A percentile compares a stretch with the other conserved stretches of the same genome.
Evolutionary conservation across 2,113 vertebrate genomes (phyloP).

Genomic region (Pogonocichla stellata): DNA sequence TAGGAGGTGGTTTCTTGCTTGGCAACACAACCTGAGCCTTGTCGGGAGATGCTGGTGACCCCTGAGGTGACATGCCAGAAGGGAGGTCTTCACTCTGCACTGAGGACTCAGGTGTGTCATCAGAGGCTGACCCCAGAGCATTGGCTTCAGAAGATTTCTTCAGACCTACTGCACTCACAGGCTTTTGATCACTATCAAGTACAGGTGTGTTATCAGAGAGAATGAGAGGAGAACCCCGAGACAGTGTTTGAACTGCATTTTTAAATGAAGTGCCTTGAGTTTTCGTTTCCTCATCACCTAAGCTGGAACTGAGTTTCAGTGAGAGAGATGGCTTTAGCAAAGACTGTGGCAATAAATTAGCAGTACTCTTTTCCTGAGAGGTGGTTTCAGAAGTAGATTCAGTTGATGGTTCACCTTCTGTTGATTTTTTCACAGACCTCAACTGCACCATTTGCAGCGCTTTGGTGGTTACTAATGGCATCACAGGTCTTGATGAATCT

Average conservation of each 20-base stretch:
- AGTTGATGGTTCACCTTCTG: conserved; percentile 32
- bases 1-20: conserved; percentile 87
- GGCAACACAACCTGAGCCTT: conserved; percentile 63
- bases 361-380: conserved; percentile 74
- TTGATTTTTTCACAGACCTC: conserved; percentile 80
- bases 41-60: conserved; percentile 24
- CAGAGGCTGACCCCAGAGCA: background rate
- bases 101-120: background rate
- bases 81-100: background rate
- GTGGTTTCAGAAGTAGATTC: conserved; percentile 38
- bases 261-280: conserved; percentile 70
- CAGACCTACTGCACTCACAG: background rate
- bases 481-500: conserved; percentile 62
- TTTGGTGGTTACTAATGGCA: conserved; percentile 88
- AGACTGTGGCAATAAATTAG: conserved; percentile 24
- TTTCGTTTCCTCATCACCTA: conserved; percentile 67
- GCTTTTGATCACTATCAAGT: background rate
- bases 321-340: conserved; percentile 72
- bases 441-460: conserved; percentile 89
- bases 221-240: conserved; percentile 54
- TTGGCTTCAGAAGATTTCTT: background rate
- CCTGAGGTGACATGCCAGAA: background rate
- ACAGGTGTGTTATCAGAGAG: background rate
- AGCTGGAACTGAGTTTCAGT: conserved; percentile 69
- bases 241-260: conserved; percentile 62